A percentile compares a stretch with the other conserved stretches of the same genome.
Conservation (phyloP, 2,797 vertebrate genomes). For the Podargus strigoides region DNA sequence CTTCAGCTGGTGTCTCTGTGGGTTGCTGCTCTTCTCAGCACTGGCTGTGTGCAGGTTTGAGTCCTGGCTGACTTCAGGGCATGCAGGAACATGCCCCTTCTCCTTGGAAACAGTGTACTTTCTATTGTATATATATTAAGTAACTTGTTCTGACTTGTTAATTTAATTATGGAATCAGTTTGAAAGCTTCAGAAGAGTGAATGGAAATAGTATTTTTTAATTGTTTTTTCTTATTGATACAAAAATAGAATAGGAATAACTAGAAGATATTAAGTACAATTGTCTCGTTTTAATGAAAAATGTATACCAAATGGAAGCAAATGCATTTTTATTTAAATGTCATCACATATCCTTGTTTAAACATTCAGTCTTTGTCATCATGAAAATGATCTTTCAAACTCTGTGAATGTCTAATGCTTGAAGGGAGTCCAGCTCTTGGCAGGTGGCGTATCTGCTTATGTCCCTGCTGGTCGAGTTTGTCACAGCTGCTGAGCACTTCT, state of each 20-base stretch:
- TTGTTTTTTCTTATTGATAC: background rate
- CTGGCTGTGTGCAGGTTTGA: background rate
- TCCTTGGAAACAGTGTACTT: background rate
- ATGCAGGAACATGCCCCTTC: background rate
- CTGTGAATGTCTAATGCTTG: background rate
- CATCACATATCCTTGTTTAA: constrained; percentile 15
- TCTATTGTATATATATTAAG: background rate
- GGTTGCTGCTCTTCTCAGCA: background rate
- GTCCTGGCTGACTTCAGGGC: background rate
- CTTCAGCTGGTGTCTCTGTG: background rate
- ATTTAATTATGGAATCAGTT: background rate
- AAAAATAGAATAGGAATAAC: background rate
- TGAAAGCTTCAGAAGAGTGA: background rate
- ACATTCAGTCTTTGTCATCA: background rate
- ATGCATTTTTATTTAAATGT: background rate
- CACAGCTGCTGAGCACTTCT: background rate
- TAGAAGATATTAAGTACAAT: background rate
- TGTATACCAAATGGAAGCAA: background rate
- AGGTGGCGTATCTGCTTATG: background rate
- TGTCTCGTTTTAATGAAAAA: background rate
- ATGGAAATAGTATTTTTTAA: background rate
- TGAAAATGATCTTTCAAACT: background rate
- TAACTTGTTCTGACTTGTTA: background rate
- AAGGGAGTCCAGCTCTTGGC: background rate
- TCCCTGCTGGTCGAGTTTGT: background rate